Evolutionary conservation across 2,113 vertebrate genomes (phyloP).

Genomic region (Protomyctophum bolini): DNA sequence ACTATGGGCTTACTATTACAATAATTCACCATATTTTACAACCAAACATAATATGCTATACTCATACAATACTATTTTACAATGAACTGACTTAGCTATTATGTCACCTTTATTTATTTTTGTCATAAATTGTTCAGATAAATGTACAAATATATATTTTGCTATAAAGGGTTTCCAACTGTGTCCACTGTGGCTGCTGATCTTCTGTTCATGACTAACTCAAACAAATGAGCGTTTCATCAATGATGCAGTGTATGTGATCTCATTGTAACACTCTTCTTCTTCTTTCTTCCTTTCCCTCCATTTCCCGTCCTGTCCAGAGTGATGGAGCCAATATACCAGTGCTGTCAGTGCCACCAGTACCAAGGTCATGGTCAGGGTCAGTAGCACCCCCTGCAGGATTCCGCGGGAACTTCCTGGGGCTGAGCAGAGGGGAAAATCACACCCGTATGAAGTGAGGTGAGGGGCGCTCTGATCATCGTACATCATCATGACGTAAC

Average conservation of each 20-base stretch:
- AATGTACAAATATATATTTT: too few species aligned
- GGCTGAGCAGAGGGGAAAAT: conserved; percentile 45
- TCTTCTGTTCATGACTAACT: conserved; percentile 19
- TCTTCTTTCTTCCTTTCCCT: conserved; percentile 53
- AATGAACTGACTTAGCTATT: neutral
- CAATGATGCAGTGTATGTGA: conserved; percentile 69
- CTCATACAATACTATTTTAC: neutral
- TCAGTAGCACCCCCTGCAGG: conserved; percentile 76
- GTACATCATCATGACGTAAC: too few species aligned
- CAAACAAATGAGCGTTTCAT: conserved; percentile 80
- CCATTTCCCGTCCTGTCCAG: conserved; percentile 66
- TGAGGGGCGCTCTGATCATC: too few species aligned
- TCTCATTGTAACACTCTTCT: conserved; percentile 74
- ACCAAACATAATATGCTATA: neutral
- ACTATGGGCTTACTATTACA: too few species aligned
- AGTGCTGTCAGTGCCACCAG: conserved; percentile 76
- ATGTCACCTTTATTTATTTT: neutral
- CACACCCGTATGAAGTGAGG: too few species aligned
- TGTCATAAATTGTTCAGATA: neutral
- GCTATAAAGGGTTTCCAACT: too few species aligned
- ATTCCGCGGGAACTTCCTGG: conserved; percentile 61
- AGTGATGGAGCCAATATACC: conserved; percentile 78
- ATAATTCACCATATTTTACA: too few species aligned
- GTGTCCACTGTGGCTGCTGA: neutral
- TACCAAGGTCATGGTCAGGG: conserved; percentile 77